Evolutionary conservation across 2,888 invertebrate species (phyloP).

Genomic region (Phymatocera aterrima): DNA sequence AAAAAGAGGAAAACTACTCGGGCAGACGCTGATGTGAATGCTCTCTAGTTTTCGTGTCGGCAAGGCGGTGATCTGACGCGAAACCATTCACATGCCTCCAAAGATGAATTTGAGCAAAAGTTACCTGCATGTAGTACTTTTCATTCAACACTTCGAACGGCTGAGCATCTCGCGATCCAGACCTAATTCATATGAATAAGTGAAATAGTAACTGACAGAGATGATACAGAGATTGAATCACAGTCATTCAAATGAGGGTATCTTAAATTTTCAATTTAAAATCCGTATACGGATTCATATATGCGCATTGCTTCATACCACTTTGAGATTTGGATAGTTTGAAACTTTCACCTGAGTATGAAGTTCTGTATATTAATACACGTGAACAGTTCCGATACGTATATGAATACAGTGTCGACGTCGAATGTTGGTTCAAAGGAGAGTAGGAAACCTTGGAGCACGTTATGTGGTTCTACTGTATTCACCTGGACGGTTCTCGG

Average conservation of each 20-base stretch:
- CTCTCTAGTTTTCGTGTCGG: background rate
- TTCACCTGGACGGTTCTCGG: slow-evolving; percentile 24
- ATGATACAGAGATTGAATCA: background rate
- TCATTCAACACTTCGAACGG: background rate
- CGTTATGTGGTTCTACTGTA: slow-evolving; percentile 22
- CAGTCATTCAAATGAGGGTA: background rate
- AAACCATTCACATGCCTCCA: too few species aligned
- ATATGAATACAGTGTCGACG: background rate
- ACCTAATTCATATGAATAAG: background rate
- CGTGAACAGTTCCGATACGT: background rate
- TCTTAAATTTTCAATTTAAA: background rate
- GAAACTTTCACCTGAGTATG: slow-evolving; percentile 23
- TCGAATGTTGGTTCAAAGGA: too few species aligned
- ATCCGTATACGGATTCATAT: background rate
- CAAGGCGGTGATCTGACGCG: too few species aligned
- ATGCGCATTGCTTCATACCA: background rate
- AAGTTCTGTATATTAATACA: background rate
- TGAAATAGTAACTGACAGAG: background rate
- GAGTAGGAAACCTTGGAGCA: slow-evolving; percentile 2
- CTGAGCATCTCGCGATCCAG: background rate
- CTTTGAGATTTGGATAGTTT: slow-evolving; percentile 8
- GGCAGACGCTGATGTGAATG: background rate
- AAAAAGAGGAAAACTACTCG: background rate
- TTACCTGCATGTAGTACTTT: background rate
- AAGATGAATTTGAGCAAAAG: background rate